A percentile compares a stretch with the other conserved stretches of the same genome.
These are phyloP conservation scores for Poecilia wingei DNA, from an alignment of 2,797 vertebrate genomes.

Conservation along the genomic window DNA sequence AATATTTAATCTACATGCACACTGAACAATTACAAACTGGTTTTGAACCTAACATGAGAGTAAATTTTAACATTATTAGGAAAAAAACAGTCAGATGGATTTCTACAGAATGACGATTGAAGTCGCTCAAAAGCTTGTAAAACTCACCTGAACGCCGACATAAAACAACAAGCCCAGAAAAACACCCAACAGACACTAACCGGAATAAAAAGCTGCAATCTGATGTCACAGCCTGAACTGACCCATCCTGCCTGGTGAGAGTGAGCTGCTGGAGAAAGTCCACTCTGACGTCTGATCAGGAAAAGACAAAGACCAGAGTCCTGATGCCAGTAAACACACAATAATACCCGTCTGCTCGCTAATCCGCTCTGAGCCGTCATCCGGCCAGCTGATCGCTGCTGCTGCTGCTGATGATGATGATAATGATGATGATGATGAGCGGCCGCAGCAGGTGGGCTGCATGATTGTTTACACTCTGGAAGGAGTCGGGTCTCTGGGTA, in stretches of 20 bases:
- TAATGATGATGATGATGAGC: conserved; percentile 27
- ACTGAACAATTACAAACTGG: not conserved
- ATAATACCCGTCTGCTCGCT: conserved; percentile 68
- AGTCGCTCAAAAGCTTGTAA: too few relatives aligned
- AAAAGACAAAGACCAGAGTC: conserved; percentile 60
- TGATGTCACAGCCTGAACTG: not conserved
- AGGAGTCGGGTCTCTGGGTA: not conserved
- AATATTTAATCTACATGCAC: not conserved
- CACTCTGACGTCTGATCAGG: conserved; percentile 61
- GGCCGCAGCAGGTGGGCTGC: conserved; percentile 48
- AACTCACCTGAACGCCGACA: conserved; percentile 26
- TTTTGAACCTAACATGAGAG: not conserved
- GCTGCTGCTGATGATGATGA: conserved; percentile 28
- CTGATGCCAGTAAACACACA: conserved; percentile 43
- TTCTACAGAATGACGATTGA: not conserved
- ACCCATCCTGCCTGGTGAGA: conserved; percentile 4
- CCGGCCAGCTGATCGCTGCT: conserved; percentile 59
- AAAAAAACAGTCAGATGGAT: not conserved
- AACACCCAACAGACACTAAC: conserved; percentile 3
- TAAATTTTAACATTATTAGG: not conserved
- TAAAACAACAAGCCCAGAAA: not conserved
- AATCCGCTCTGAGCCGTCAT: conserved; percentile 76
- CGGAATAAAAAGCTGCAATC: not conserved
- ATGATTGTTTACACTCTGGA: conserved; percentile 23
- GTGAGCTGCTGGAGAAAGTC: conserved; percentile 58